Base-by-base conservation (phyloP, 1,140 invertebrate genomes). In the Physella acuta region DNA sequence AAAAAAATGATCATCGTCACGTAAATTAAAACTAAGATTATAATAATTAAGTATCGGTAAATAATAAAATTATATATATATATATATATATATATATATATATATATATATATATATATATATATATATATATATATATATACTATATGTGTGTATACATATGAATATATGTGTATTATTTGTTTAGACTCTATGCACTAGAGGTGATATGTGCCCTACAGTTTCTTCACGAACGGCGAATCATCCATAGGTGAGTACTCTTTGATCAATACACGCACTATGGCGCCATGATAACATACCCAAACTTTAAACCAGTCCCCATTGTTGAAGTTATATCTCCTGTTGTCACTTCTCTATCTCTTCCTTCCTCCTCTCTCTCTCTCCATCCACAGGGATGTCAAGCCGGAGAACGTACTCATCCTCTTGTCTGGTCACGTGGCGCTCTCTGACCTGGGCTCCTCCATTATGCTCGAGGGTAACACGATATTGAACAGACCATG, bases 391-490 rank as follows among this genome's bases (percentile, higher is more conserved):
- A 64, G 62, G 52, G 62, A 64, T 36, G 44, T 64, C 2, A 64
- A 37, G 26, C 62, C 62, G 17, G 44, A 64, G 49, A 64, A 64
- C 34, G n/a, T 53, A 20, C 26, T 51, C 3, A 28, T 64, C 30
- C 49, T 64, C 24, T 30, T 51, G 8, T 64, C 62, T 17, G 62
- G 62, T 44, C 62, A 64, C 28, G 62, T 64, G 39, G 62, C 49
- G 1, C 49, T 52, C 16, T 39, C 31, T 37, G 61, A 63, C 17
- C 51, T 64, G 3, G 62, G 62, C 16, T 52, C 62, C 30, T 17
- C 59, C 17, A 2, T 64, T 33, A 24, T 3, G 5, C 2, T 52
- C 5, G 44, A 64, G n/a, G 62, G 51, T 16, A 1, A 31, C 26
- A 53, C 39, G 1, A 17, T 64, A 2, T n/a, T 36, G 2, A 30